Evolutionary conservation across 2,113 vertebrate species (phyloP), one percentile per base, ranked within the genome.

Genomic region (Platysternon megacephalum): DNA sequence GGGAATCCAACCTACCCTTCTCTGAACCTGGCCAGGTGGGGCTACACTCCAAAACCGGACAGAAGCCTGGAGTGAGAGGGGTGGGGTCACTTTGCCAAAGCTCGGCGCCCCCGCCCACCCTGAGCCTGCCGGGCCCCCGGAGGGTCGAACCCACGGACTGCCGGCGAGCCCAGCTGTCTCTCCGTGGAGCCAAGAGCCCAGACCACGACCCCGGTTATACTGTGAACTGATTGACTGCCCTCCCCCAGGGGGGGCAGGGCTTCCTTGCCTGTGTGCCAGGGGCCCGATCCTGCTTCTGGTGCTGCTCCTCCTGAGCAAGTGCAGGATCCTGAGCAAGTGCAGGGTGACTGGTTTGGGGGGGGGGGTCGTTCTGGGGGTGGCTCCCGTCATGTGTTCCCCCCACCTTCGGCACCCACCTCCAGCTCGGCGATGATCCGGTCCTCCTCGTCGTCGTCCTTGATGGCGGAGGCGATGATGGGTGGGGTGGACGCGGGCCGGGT

Each of bases 401-500:
- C 16, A 81, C 48, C 93, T n/a, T 7, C 51, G 49, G 65, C 21
- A 87, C 97, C 87, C 97, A 99, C 99, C 99, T 99, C 99, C 87
- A 99, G 97, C 93, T 99, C 99, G 0, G 99, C 99, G 2, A 99
- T 98, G 89, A 99, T 99, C 88, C 98, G 98, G 17, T 99, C 99
- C 84, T 99, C 99, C 0, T 99, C 99, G 0, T 98, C 97, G 0
- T 99, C 99, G 1, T 99, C 99, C 94, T 98, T 99, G 95, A 99
- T 98, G 94, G 98, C 99, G 0, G 99, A 99, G 85, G 98, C 98
- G 61, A 99, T 98, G 87, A 99, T 99, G 44, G 99, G 99, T 0
- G 99, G 99, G 1, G 99, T 99, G 51, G 99, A 99, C 0, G 99
- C 99, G 0, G 99, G 99, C n/a, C 99, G 98, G 51, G 98, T 99